Conservation (phyloP, 2,113 vertebrate genomes). For the Cavia porcellus region DNA sequence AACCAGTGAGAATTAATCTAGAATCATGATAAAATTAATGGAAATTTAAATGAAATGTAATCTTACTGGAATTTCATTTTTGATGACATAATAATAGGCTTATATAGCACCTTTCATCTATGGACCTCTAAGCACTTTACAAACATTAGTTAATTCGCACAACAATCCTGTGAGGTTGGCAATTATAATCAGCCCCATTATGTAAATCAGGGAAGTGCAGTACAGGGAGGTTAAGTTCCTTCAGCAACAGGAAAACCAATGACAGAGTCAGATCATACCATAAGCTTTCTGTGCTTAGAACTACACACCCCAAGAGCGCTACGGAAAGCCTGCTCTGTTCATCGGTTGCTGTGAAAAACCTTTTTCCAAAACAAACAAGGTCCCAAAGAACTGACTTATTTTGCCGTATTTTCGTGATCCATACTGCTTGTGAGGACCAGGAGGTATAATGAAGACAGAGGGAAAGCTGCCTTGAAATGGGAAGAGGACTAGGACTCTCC, state of each 20-base stretch:
- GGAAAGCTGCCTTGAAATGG: not conserved
- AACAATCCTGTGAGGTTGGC: constrained; percentile 84
- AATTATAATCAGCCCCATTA: constrained; percentile 86
- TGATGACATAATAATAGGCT: constrained; percentile 86
- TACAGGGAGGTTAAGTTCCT: constrained; percentile 72
- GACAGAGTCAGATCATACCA: constrained; percentile 54
- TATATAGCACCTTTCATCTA: constrained; percentile 84
- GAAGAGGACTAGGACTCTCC: not conserved
- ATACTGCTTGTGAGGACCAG: not conserved
- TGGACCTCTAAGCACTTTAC: constrained; percentile 84
- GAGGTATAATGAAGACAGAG: not conserved
- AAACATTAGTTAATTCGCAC: constrained; percentile 84
- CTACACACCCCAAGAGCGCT: not conserved
- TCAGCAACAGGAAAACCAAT: constrained; percentile 58
- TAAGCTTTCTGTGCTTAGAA: not conserved
- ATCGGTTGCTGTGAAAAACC: not conserved
- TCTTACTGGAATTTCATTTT: constrained; percentile 81
- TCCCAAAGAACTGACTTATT: not conserved
- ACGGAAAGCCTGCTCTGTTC: not conserved
- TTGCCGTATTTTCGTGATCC: not conserved
- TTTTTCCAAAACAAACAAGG: not conserved
- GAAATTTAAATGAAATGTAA: constrained; percentile 82
- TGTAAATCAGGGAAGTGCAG: constrained; percentile 81
- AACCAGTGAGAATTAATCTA: constrained; percentile 74
- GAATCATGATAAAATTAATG: constrained; percentile 84